Percentiles rank a stretch among this genome's conserved stretches.
Evolutionary conservation across 2,797 vertebrate genomes (phyloP).

Genomic region (Helicolenus hilgendorfi): DNA sequence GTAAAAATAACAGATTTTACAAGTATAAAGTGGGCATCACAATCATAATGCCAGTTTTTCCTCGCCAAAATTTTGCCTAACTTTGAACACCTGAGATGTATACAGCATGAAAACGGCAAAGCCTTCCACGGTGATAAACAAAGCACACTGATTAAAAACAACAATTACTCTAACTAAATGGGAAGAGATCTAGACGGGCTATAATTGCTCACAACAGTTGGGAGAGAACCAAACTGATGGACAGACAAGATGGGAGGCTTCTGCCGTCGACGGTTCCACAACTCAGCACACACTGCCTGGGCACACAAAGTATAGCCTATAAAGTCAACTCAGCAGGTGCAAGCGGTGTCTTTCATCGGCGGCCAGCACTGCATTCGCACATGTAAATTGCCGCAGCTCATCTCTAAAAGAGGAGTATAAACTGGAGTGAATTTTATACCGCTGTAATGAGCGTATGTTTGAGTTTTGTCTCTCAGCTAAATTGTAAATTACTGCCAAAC

Average conservation of each 20-base stretch:
- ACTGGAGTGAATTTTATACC: constrained; percentile 16
- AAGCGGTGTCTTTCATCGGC: constrained; percentile 1
- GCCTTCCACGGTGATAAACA: background rate
- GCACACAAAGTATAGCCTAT: background rate
- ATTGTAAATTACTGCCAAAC: constrained; percentile 2
- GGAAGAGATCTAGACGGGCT: background rate
- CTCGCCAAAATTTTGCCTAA: no score
- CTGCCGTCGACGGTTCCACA: constrained; percentile 21
- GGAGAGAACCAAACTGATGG: constrained; percentile 15
- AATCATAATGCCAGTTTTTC: no score
- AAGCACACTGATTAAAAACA: background rate
- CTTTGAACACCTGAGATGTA: background rate
- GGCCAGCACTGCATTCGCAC: background rate
- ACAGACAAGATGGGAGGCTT: background rate
- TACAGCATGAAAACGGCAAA: background rate
- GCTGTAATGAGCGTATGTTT: constrained; percentile 23
- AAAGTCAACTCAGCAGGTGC: constrained; percentile 58
- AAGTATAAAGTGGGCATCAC: no score
- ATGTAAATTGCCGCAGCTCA: constrained; percentile 32
- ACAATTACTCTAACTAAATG: background rate
- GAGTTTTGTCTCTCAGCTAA: constrained; percentile 8
- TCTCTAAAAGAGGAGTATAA: background rate
- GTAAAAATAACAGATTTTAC: no score
- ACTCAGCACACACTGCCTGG: constrained; percentile 40
- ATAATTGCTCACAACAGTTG: constrained; percentile 3